Conservation (phyloP, 2,797 vertebrate species). For the Myotis planiceps region DNA sequence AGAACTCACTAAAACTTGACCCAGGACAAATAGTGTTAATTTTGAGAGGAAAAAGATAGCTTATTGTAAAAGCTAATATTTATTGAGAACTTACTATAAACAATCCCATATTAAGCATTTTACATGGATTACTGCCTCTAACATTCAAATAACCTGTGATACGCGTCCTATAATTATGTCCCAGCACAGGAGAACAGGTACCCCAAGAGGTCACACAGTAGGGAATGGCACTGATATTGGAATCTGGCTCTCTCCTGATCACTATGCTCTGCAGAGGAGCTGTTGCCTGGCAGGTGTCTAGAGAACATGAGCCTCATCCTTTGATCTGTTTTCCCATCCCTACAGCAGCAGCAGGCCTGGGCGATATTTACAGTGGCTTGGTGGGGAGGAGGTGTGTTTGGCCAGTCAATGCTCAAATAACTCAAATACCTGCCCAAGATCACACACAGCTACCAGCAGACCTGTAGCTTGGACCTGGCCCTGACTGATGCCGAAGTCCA, state of each 20-base stretch:
- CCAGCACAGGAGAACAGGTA: background rate
- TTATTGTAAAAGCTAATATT: background rate
- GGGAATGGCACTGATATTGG: background rate
- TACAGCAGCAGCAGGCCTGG: background rate
- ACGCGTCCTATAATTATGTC: background rate
- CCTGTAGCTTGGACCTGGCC: background rate
- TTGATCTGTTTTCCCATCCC: background rate
- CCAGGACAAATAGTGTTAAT: background rate
- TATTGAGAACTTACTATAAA: background rate
- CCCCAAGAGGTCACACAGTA: background rate
- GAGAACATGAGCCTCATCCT: background rate
- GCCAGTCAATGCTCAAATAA: background rate
- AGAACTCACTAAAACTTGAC: slow-evolving; percentile 22
- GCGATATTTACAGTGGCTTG: background rate
- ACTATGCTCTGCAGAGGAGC: background rate
- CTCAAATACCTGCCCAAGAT: background rate
- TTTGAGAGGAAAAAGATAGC: background rate
- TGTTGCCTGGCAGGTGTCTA: background rate
- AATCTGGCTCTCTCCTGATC: background rate
- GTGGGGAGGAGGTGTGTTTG: accelerated
- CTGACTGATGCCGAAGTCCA: background rate
- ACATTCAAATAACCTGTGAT: background rate
- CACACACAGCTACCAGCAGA: background rate
- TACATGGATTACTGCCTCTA: background rate
- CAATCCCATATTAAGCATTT: background rate